These are phyloP conservation scores for Marmota flaviventris DNA, from an alignment of 2,113 vertebrate genomes.

Conservation along the genomic window DNA sequence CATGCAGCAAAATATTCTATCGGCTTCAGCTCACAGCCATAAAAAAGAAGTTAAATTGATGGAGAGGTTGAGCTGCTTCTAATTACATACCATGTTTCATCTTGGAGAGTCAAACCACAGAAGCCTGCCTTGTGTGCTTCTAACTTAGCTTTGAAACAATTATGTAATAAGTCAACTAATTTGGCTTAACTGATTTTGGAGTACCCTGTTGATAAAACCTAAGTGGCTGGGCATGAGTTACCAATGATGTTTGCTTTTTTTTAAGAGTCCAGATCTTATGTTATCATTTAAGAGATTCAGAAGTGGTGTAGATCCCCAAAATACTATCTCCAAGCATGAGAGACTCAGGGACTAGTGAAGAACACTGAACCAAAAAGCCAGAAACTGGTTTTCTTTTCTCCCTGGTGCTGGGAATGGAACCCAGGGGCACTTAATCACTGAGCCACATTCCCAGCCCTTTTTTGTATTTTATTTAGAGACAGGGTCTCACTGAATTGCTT, in stretches of 20 bases:
- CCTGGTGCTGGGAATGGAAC: no score
- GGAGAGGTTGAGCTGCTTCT: slow-evolving; percentile 73
- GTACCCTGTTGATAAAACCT: neutral
- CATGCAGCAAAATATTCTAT: slow-evolving; percentile 50
- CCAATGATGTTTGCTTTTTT: neutral
- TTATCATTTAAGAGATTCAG: neutral
- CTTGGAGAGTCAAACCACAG: slow-evolving; percentile 67
- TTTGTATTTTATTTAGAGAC: no score
- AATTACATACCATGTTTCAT: slow-evolving; percentile 70
- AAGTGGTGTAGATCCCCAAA: neutral
- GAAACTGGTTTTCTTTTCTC: neutral
- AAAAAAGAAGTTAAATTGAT: slow-evolving; percentile 68
- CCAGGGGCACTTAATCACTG: no score
- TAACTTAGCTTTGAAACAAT: slow-evolving; percentile 55
- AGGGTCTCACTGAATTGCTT: no score
- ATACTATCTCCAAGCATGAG: neutral
- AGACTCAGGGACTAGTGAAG: neutral
- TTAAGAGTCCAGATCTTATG: neutral
- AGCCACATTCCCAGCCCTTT: no score
- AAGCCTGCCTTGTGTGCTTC: slow-evolving; percentile 20
- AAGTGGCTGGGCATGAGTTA: neutral
- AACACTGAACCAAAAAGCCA: neutral
- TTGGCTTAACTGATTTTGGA: neutral
- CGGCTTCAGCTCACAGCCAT: neutral
- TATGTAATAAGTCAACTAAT: slow-evolving; percentile 50